Evolutionary conservation across 2,113 vertebrate genomes (phyloP).

Genomic region (Eidolon helvum): DNA sequence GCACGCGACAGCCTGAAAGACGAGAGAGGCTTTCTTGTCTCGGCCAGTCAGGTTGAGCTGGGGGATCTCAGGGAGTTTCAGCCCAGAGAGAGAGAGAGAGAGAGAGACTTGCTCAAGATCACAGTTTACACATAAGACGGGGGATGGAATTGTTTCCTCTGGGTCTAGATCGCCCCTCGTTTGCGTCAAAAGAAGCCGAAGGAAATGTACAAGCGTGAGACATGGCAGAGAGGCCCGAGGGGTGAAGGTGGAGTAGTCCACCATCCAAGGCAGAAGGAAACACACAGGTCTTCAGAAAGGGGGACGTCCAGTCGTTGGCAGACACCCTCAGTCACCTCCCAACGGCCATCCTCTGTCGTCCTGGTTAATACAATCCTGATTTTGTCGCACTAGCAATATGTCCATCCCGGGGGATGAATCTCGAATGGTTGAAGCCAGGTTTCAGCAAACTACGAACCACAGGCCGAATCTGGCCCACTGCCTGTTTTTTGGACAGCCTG

Average conservation of each 20-base stretch:
- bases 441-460: not conserved
- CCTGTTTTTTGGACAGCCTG: not conserved
- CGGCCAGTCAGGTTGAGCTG: fast-evolving
- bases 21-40: not conserved
- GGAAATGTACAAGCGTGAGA: not conserved
- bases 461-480: not conserved
- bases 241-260: not conserved
- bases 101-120: not conserved
- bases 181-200: not conserved
- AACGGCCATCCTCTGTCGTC: too few species aligned
- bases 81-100: not conserved
- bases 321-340: not conserved
- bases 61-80: not conserved
- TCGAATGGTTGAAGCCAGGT: not conserved
- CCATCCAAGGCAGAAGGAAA: not conserved
- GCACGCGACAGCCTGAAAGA: not conserved
- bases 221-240: not conserved
- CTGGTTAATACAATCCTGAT: not conserved
- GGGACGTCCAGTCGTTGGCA: not conserved
- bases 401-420: not conserved
- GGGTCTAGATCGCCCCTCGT: not conserved
- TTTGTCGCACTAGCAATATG: not conserved
- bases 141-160: not conserved
- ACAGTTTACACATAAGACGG: not conserved
- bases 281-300: not conserved